Conservation (phyloP, 64 coral and sea anemone species). For the Actinia equina region DNA sequence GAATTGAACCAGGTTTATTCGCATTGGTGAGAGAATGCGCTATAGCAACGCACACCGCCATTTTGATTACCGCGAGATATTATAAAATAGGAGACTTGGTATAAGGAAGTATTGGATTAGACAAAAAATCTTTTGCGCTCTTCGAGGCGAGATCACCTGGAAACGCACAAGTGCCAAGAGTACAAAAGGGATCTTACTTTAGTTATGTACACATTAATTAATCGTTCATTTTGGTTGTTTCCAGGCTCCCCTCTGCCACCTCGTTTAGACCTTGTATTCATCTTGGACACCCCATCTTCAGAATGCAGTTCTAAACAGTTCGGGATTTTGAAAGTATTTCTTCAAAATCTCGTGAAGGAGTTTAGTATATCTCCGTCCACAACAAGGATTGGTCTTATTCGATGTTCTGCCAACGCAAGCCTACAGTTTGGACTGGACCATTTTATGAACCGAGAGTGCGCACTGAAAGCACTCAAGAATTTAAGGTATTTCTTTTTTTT, state of each 20-base stretch:
- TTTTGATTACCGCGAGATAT: no score
- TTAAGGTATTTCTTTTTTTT: not conserved
- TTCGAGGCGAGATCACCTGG: no score
- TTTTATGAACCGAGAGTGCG: conserved; percentile 9
- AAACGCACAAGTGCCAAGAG: no score
- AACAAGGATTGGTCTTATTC: conserved; percentile 17
- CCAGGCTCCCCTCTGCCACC: conserved; percentile 4
- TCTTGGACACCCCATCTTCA: conserved; percentile 1
- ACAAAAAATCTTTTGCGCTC: no score
- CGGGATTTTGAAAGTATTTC: not conserved
- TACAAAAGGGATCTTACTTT: no score
- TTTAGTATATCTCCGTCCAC: conserved; percentile 29
- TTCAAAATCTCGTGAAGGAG: not conserved
- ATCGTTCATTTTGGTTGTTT: not conserved
- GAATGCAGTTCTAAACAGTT: not conserved
- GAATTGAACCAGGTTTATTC: no score
- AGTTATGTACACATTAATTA: no score
- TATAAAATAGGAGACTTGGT: no score
- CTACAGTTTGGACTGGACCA: conserved; percentile 11
- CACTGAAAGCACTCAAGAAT: not conserved
- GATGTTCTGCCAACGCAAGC: not conserved
- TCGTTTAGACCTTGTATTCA: conserved; percentile 14
- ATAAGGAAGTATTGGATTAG: no score
- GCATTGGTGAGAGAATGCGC: no score
- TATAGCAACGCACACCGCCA: no score